Percentiles rank a stretch among this genome's conserved stretches.
Evolutionary conservation across 2,797 vertebrate genomes (phyloP).

Genomic region (Cryptoblepharus egeriae): DNA sequence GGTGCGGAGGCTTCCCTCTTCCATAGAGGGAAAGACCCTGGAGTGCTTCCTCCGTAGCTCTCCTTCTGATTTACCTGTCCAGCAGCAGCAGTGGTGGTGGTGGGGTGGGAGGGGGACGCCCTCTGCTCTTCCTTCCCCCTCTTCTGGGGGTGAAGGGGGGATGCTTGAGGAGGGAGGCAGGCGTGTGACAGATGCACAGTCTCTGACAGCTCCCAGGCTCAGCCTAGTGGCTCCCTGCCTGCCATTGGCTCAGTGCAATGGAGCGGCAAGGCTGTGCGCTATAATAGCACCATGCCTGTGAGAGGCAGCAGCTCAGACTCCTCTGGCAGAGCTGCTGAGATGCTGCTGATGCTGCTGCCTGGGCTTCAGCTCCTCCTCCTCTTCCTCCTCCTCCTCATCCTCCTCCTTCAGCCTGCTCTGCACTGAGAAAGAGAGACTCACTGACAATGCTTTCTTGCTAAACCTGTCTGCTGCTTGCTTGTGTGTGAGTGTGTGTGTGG

Average conservation of each 20-base stretch:
- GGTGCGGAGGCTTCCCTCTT: not conserved
- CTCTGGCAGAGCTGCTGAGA: constrained; percentile 57
- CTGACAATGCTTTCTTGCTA: not conserved
- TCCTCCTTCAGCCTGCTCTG: constrained; percentile 39
- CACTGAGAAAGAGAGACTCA: constrained; percentile 19
- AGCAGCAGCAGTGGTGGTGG: not conserved
- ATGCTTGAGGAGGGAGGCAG: constrained; percentile 5
- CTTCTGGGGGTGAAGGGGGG: constrained; percentile 11
- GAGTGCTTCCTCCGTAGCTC: not conserved
- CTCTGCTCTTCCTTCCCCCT: constrained; percentile 12
- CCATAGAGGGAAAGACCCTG: not conserved
- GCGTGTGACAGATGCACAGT: constrained; percentile 79
- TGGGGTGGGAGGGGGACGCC: not conserved
- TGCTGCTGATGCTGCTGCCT: constrained; percentile 45
- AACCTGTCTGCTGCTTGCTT: constrained; percentile 25
- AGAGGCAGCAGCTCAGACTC: constrained; percentile 70
- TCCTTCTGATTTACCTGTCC: not conserved
- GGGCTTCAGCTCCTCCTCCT: constrained; percentile 34
- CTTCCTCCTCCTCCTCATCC: constrained; percentile 30
- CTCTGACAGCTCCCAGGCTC: constrained; percentile 75
- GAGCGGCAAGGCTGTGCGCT: constrained; percentile 79
- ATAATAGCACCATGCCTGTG: constrained; percentile 78
- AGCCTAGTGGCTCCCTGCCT: constrained; percentile 81
- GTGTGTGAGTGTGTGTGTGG: too few species aligned
- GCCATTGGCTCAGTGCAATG: constrained; percentile 82